Conservation (phyloP, 2,113 vertebrate species). For the Tetraodon nigroviridis region DNA sequence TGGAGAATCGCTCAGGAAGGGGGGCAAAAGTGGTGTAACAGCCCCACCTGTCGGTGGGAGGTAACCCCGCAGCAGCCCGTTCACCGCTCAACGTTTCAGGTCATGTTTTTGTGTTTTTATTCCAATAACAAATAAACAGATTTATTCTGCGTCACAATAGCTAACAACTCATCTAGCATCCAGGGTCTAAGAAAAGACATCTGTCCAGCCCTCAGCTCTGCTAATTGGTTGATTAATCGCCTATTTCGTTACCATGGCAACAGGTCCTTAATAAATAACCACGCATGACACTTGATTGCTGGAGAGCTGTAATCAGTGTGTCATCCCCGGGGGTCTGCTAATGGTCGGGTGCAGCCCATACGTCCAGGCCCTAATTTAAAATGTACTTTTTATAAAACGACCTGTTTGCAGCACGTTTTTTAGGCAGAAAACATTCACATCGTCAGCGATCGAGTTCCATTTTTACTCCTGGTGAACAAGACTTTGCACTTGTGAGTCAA, state of each 20-base stretch:
- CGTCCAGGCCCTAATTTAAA: too few relatives aligned
- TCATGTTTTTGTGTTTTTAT: background rate
- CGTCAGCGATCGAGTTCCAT: too few relatives aligned
- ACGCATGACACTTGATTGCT: too few relatives aligned
- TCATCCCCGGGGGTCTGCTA: too few relatives aligned
- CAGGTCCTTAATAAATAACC: background rate
- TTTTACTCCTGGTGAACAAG: too few relatives aligned
- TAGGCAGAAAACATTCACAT: too few relatives aligned
- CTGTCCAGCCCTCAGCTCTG: background rate
- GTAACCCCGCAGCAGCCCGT: background rate
- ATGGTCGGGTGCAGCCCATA: too few relatives aligned
- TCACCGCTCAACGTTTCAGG: background rate
- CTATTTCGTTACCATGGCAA: background rate
- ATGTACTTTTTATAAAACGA: too few relatives aligned
- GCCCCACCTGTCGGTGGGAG: conserved; percentile 62
- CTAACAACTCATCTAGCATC: background rate
- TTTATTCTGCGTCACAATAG: background rate
- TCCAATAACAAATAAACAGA: background rate
- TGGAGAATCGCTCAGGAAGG: background rate
- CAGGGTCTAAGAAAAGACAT: background rate
- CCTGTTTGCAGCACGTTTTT: too few relatives aligned
- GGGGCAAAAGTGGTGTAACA: conserved; percentile 8
- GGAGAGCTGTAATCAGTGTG: too few relatives aligned
- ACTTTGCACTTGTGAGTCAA: too few relatives aligned
- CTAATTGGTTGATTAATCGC: conserved; percentile 1